Conservation (phyloP, 2,113 vertebrate genomes). For the Podarcis muralis region DNA sequence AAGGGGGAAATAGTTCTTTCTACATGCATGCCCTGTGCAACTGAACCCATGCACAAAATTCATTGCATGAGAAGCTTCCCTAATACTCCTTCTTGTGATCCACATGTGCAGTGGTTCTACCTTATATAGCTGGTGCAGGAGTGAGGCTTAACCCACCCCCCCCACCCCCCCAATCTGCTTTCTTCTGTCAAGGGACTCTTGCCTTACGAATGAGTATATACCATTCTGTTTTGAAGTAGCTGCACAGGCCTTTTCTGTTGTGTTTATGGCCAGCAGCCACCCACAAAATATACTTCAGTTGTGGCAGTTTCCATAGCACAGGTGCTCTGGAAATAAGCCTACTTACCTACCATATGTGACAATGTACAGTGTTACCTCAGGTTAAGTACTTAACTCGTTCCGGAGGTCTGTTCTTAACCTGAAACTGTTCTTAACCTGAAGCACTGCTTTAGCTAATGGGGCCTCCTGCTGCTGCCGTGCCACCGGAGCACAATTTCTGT, state of each 20-base stretch:
- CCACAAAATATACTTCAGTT: background rate
- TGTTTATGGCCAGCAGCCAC: background rate
- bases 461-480: too few species aligned
- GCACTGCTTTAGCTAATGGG: too few species aligned
- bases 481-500: too few species aligned
- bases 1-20: background rate
- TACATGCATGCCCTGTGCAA: background rate
- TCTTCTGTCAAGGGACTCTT: background rate
- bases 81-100: background rate
- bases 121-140: fast-evolving
- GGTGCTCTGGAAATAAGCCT: background rate
- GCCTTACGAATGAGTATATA: background rate
- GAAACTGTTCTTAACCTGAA: too few species aligned
- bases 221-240: background rate
- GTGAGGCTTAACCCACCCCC: too few species aligned
- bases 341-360: background rate
- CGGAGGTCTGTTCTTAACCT: too few species aligned
- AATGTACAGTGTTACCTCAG: too few species aligned
- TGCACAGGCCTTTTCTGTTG: background rate
- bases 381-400: too few species aligned
- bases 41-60: background rate
- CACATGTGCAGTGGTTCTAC: background rate
- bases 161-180: background rate
- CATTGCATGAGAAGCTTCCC: background rate
- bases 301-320: background rate